Conservation (phyloP, 2,888 invertebrate genomes). For the Nineta flava region DNA sequence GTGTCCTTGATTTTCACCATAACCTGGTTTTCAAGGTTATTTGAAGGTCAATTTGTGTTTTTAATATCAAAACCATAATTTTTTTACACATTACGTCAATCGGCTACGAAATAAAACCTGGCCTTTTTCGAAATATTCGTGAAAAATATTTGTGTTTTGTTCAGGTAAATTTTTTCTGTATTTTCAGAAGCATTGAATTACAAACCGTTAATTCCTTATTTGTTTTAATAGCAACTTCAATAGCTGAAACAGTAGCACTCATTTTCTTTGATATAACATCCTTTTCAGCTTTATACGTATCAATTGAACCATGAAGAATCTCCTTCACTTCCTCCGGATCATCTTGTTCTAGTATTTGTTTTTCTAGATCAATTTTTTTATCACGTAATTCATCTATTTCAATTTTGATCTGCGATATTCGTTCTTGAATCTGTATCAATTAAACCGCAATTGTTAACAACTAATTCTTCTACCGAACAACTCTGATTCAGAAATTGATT, state of each 20-base stretch:
- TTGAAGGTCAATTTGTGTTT: too few species aligned
- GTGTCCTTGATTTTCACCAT: too few species aligned
- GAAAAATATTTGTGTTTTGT: not conserved
- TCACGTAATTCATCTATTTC: slow-evolving; percentile 2
- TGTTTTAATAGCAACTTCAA: slow-evolving; percentile 2
- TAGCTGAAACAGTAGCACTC: not conserved
- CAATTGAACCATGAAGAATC: not conserved
- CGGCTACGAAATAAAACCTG: not conserved
- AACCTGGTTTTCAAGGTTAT: too few species aligned
- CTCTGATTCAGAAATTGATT: too few species aligned
- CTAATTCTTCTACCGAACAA: too few species aligned
- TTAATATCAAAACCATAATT: too few species aligned
- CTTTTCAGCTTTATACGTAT: not conserved
- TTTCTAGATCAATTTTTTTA: not conserved
- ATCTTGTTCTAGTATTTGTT: not conserved
- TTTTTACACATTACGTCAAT: not conserved
- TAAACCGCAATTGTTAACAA: not conserved
- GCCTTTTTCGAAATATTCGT: too few species aligned
- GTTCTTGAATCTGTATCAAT: not conserved
- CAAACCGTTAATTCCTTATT: slow-evolving; percentile 1
- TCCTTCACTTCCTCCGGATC: not conserved
- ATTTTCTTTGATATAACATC: slow-evolving; percentile 1
- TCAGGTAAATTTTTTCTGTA: not conserved
- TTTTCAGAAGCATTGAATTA: not conserved
- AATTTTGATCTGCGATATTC: not conserved